These are phyloP conservation scores for Trogon surrucura DNA, from an alignment of 2,113 vertebrate species.

Conservation along the genomic window DNA sequence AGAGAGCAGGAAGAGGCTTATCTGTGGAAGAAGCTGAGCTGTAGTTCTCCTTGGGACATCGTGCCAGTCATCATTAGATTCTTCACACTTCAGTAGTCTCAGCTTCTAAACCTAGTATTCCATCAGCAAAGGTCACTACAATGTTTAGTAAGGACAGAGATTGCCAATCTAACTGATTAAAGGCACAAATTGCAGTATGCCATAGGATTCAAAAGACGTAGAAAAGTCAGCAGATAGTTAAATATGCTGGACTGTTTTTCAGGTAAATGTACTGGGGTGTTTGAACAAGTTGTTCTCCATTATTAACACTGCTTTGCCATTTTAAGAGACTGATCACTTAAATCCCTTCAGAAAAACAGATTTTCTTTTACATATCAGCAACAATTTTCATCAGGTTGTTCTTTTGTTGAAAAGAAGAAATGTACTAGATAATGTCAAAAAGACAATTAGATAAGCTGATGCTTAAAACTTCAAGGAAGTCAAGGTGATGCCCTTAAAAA, in stretches of 20 bases:
- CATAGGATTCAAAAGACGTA: conserved; percentile 10
- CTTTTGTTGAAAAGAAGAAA: conserved; percentile 9
- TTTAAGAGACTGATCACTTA: conserved; percentile 36
- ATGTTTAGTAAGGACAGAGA: neutral
- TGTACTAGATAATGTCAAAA: conserved; percentile 4
- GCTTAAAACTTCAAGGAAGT: conserved; percentile 29
- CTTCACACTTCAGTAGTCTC: conserved; percentile 10
- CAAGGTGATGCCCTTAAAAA: neutral
- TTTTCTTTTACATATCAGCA: conserved; percentile 29
- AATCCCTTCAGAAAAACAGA: conserved; percentile 14
- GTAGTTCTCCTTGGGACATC: neutral
- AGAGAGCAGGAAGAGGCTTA: neutral
- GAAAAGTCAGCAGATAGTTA: conserved; percentile 37
- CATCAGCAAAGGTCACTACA: neutral
- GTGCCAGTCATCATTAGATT: conserved; percentile 26
- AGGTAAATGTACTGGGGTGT: conserved; percentile 7
- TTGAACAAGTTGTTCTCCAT: conserved; percentile 15
- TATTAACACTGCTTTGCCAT: conserved; percentile 4
- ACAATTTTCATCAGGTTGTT: conserved; percentile 25
- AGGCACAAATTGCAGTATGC: conserved; percentile 27
- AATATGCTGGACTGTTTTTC: conserved; percentile 17
- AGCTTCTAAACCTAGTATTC: neutral
- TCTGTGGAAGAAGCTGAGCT: neutral
- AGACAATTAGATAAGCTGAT: conserved; percentile 11
- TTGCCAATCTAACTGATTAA: conserved; percentile 20